These are phyloP conservation scores for Mandrillus leucophaeus DNA, from an alignment of 2,113 vertebrate species.

Conservation along the genomic window DNA sequence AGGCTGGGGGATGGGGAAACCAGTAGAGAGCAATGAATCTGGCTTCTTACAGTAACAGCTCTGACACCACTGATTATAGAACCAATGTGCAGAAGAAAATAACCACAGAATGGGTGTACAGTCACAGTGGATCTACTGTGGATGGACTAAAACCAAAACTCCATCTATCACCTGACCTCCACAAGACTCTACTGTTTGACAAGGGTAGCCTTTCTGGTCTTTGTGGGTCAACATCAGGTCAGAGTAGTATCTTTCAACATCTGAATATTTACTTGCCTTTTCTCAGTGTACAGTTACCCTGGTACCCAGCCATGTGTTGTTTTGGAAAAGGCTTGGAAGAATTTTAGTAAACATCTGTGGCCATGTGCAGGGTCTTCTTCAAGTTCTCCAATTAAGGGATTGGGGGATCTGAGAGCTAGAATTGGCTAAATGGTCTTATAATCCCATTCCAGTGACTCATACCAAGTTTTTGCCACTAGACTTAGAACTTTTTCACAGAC, in stretches of 20 bases:
- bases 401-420: neutral
- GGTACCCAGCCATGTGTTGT: neutral
- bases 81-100: neutral
- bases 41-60: neutral
- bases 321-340: neutral
- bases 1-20: rapidly evolving
- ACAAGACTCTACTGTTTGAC: neutral
- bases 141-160: neutral
- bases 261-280: neutral
- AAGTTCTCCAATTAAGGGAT: neutral
- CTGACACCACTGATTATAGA: neutral
- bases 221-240: neutral
- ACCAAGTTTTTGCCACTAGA: neutral
- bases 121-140: neutral
- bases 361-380: neutral
- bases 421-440: neutral
- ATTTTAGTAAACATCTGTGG: neutral
- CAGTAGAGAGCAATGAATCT: neutral
- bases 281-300: neutral
- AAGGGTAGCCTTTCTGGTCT: neutral
- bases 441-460: neutral
- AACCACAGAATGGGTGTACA: neutral
- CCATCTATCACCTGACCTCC: neutral
- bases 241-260: neutral
- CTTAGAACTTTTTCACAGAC: neutral